Conservation (phyloP, 2,888 invertebrate genomes). For the Eumerus sabulonum region DNA sequence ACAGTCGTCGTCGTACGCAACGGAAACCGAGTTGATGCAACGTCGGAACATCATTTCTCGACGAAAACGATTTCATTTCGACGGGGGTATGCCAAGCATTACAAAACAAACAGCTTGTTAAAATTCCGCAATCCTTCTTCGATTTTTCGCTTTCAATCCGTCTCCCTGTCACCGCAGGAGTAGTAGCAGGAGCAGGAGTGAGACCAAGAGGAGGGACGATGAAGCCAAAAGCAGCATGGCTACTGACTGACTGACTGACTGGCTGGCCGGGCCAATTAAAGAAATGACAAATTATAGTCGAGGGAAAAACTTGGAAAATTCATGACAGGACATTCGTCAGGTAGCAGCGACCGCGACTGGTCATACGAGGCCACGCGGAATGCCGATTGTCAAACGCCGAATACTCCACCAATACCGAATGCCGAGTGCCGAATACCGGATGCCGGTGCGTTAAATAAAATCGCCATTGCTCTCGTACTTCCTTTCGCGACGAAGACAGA, state of each 20-base stretch:
- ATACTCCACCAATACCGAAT: conserved; percentile 33
- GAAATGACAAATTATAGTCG: conserved; percentile 74
- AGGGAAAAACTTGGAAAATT: conserved; percentile 68
- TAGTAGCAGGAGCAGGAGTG: too few species aligned
- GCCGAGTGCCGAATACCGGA: conserved; percentile 53
- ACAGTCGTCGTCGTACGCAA: conserved; percentile 4
- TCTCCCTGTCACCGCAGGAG: conserved; percentile 21
- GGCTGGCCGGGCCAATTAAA: conserved; percentile 72
- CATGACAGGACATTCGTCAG: conserved; percentile 64
- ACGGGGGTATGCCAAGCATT: conserved; percentile 72
- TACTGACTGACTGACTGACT: too few species aligned
- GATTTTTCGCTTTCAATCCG: conserved; percentile 69
- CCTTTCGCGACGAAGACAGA: conserved; percentile 60
- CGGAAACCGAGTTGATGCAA: conserved; percentile 17
- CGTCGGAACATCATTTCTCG: conserved; percentile 43
- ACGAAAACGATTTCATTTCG: conserved; percentile 62
- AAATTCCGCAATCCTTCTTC: conserved; percentile 73
- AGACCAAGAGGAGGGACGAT: conserved; percentile 38
- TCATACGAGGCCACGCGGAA: conserved; percentile 30
- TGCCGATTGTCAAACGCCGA: neutral
- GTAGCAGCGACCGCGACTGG: neutral
- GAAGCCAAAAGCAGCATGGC: conserved; percentile 61
- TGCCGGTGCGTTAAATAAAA: conserved; percentile 70
- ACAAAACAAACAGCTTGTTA: conserved; percentile 75
- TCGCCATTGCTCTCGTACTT: conserved; percentile 57